phyloP scores from a whole-genome alignment of 2,113 vertebrate genomes.

The Gobiocypris rarus region DNA sequence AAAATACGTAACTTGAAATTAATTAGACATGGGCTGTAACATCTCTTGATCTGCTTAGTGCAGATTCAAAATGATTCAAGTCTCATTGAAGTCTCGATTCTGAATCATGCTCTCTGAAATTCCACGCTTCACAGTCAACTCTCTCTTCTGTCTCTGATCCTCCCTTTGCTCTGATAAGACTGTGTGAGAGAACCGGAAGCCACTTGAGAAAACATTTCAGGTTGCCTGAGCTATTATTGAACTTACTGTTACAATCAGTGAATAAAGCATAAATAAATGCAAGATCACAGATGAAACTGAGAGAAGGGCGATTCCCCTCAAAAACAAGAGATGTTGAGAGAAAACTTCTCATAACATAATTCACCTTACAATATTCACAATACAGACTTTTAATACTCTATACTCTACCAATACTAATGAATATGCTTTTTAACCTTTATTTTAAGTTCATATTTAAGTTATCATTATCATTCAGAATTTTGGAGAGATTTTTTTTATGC shows the following conservation, averaged over 20 bases:
- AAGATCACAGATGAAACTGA: neutral
- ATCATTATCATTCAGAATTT: neutral
- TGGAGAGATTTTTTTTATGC: no score
- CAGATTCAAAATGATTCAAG: neutral
- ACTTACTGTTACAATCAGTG: constrained; percentile 2
- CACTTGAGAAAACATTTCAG: neutral
- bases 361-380: neutral
- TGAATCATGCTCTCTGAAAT: neutral
- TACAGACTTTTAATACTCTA: neutral
- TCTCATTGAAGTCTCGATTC: neutral
- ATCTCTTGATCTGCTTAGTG: neutral
- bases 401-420: neutral
- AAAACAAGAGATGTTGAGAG: neutral
- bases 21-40: neutral
- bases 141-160: constrained; percentile 14
- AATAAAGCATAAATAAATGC: neutral
- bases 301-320: neutral
- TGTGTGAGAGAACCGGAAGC: neutral
- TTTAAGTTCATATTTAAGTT: neutral
- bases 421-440: neutral
- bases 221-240: constrained; percentile 16
- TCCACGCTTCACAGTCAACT: neutral
- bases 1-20: neutral
- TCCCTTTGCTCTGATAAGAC: constrained; percentile 46
- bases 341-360: neutral